Conservation (phyloP, 1,140 invertebrate species). For the Diuraphis noxia region DNA sequence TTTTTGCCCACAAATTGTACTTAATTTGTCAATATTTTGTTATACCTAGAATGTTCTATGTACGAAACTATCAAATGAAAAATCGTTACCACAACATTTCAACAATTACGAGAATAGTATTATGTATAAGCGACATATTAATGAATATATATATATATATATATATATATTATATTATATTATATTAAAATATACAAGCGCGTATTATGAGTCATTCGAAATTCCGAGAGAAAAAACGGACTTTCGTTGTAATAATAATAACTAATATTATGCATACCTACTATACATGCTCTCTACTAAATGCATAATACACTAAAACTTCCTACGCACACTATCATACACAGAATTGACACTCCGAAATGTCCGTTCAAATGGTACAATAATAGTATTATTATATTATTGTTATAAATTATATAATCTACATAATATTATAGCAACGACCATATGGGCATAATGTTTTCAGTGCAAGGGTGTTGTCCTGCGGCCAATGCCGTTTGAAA, state of each 20-base stretch:
- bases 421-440: background rate
- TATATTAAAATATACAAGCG: background rate
- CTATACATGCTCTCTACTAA: background rate
- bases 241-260: background rate
- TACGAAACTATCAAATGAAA: background rate
- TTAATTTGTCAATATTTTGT: background rate
- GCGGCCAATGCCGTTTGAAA: background rate
- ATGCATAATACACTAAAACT: background rate
- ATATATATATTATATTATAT: too few relatives aligned
- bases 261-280: conserved; percentile 2
- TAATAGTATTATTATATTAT: background rate
- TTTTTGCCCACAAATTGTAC: background rate
- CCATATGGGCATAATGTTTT: background rate
- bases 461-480: background rate
- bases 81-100: background rate
- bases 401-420: background rate
- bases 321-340: background rate
- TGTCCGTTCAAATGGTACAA: background rate
- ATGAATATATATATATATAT: too few relatives aligned
- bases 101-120: background rate
- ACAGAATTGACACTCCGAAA: background rate
- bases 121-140: background rate
- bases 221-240: conserved; percentile 8
- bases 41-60: background rate
- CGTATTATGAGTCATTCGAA: conserved; percentile 23